Percentiles rank a stretch among this genome's conserved stretches.
These are phyloP conservation scores for Tetragonula carbonaria DNA, from an alignment of 2,888 invertebrate genomes.

Conservation along the genomic window DNA sequence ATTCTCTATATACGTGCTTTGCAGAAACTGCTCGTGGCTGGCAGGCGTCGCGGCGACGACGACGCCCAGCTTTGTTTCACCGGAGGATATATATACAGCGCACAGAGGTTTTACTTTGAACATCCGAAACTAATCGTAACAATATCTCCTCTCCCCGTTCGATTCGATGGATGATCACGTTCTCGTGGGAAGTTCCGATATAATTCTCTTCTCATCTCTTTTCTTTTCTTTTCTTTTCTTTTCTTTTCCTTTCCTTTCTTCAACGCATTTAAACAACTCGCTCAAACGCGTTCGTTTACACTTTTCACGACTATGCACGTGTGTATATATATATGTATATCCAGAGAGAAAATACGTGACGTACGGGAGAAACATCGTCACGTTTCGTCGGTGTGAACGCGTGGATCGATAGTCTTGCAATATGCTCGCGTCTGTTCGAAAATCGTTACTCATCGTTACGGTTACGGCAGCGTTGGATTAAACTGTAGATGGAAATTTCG, in stretches of 20 bases:
- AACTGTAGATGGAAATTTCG: not conserved
- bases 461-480: not conserved
- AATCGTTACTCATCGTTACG: not conserved
- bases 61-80: not conserved
- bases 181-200: slow-evolving; percentile 4
- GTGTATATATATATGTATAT: not conserved
- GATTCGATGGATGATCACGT: not conserved
- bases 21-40: not conserved
- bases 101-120: slow-evolving; percentile 23
- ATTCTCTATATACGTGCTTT: not conserved
- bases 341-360: slow-evolving; percentile 15
- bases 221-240: not conserved
- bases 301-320: slow-evolving; percentile 4
- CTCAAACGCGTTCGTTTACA: slow-evolving; percentile 35
- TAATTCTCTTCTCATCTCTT: too few species aligned
- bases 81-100: slow-evolving; percentile 40
- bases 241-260: not conserved
- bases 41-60: not conserved
- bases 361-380: slow-evolving; percentile 8
- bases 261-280: slow-evolving; percentile 12
- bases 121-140: slow-evolving; percentile 43
- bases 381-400: not conserved
- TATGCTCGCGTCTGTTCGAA: not conserved
- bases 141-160: not conserved
- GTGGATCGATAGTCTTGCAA: slow-evolving; percentile 10